phyloP scores from a whole-genome alignment of 1,140 invertebrate species.

The Pogonus chalceus region DNA sequence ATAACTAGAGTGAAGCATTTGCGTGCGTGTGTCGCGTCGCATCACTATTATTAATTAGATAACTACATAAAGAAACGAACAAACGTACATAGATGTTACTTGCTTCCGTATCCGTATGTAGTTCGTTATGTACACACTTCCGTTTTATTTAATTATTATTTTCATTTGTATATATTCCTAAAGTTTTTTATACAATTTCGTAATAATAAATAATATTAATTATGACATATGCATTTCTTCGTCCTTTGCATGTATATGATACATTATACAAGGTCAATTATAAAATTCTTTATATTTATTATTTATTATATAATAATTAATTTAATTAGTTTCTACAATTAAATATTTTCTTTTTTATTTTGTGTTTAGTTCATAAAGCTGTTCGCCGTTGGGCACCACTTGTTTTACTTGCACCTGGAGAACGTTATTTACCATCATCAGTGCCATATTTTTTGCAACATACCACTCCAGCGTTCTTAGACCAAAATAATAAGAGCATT shows the following conservation, averaged over 20 bases:
- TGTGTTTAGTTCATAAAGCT: conserved; percentile 37
- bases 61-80: too few relatives aligned
- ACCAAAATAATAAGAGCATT: conserved; percentile 16
- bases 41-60: too few relatives aligned
- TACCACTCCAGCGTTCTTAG: conserved; percentile 39
- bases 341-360: neutral
- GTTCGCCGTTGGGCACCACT: conserved; percentile 50
- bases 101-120: too few relatives aligned
- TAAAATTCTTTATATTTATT: neutral
- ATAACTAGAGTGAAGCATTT: too few relatives aligned
- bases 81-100: too few relatives aligned
- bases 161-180: neutral
- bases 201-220: neutral
- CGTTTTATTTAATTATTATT: too few relatives aligned
- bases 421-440: conserved; percentile 48
- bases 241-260: neutral
- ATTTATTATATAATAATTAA: neutral
- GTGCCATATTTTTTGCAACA: conserved; percentile 50
- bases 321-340: neutral
- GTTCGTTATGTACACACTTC: too few relatives aligned
- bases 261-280: neutral
- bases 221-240: neutral
- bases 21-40: too few relatives aligned
- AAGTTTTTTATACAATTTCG: neutral
- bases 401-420: conserved; percentile 52